phyloP scores from a whole-genome alignment of 2,113 vertebrate species.

The Hippocampus mohnikei region DNA sequence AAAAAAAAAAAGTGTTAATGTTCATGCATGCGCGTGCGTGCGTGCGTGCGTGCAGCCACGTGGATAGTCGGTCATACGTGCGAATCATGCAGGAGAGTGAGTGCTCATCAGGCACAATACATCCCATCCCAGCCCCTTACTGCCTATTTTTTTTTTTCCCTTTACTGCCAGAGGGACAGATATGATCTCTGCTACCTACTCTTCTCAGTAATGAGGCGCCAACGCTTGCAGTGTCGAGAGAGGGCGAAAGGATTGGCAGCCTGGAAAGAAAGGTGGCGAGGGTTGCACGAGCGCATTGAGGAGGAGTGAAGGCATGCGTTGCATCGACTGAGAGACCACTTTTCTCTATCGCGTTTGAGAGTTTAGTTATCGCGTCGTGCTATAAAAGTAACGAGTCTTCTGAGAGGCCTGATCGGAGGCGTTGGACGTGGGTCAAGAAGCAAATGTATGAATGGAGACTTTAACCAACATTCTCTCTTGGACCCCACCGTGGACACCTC shows the following conservation, averaged over 20 bases:
- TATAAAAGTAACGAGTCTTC: neutral
- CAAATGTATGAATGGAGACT: too few species aligned
- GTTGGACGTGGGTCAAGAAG: too few species aligned
- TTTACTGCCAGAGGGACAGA: conserved; percentile 42
- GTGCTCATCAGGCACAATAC: conserved; percentile 17
- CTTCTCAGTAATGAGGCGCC: conserved; percentile 64
- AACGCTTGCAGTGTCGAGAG: conserved; percentile 41
- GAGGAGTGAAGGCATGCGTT: conserved; percentile 25
- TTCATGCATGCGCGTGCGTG: conserved; percentile 19
- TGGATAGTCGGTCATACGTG: conserved; percentile 40
- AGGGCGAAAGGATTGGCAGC: conserved; percentile 18
- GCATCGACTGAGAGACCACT: conserved; percentile 20
- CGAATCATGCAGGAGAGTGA: conserved; percentile 49
- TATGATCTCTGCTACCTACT: conserved; percentile 60
- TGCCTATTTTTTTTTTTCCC: neutral
- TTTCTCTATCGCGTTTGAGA: conserved; percentile 19
- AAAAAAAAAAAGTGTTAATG: neutral
- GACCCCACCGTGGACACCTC: neutral
- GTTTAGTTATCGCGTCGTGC: neutral
- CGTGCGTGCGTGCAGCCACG: conserved; percentile 23
- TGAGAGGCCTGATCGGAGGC: neutral
- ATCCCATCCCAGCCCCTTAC: conserved; percentile 53
- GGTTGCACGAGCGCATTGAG: neutral
- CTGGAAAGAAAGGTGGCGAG: conserved; percentile 13
- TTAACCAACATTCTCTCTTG: neutral